Evolutionary conservation across 2,113 vertebrate genomes (phyloP).

Genomic region (Seriola dumerili): DNA sequence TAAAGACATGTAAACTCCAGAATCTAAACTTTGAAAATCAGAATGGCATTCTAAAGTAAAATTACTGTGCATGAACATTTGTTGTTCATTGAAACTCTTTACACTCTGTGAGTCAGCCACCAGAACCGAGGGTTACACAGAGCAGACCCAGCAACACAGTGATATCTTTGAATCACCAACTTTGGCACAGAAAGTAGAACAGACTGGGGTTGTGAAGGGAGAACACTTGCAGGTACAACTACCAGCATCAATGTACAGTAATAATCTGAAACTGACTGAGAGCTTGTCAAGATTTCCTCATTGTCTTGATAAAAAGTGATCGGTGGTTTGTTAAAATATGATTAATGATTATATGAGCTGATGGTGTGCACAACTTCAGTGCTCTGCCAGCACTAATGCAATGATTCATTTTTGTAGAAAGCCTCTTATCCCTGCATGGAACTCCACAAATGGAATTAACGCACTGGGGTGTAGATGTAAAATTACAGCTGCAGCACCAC

Average conservation of each 20-base stretch:
- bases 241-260: not conserved
- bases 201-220: not conserved
- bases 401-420: constrained; percentile 28
- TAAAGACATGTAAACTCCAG: not conserved
- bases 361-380: not conserved
- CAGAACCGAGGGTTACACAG: not conserved
- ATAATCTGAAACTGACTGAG: not conserved
- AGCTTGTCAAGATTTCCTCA: not conserved
- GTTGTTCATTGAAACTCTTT: not conserved
- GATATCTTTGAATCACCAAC: not conserved
- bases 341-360: constrained; percentile 11
- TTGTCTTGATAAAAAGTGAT: not conserved
- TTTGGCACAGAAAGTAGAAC: not conserved
- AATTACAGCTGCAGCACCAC: constrained; percentile 2
- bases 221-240: not conserved
- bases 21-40: not conserved
- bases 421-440: constrained; percentile 31
- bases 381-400: constrained; percentile 17
- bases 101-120: not conserved
- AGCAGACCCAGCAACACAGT: not conserved
- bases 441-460: constrained; percentile 11
- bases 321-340: constrained; percentile 1
- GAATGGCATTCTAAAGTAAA: not conserved
- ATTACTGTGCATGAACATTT: not conserved
- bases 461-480: not conserved